Evolutionary conservation across 2,797 vertebrate species (phyloP).

Genomic region (Sebastolobus altivelis): DNA sequence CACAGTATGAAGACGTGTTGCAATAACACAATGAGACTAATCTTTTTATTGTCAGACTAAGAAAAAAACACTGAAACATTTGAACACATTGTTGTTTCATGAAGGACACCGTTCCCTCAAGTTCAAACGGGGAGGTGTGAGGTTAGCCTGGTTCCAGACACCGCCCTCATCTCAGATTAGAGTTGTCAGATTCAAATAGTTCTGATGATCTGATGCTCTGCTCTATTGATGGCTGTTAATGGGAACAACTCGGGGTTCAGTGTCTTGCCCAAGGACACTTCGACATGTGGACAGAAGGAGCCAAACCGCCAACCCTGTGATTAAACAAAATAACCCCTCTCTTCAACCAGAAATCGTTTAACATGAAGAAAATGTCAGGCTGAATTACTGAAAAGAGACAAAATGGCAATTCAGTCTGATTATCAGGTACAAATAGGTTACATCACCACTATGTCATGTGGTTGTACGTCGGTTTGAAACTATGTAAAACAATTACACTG

Average conservation of each 20-base stretch:
- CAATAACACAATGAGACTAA: background rate
- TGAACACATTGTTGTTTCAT: background rate
- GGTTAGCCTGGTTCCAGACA: background rate
- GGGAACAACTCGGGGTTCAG: background rate
- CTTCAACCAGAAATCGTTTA: background rate
- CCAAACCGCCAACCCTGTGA: background rate
- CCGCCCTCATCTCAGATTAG: background rate
- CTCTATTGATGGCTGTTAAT: background rate
- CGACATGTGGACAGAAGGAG: background rate
- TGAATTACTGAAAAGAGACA: background rate
- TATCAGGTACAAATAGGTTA: background rate
- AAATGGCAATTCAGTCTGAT: background rate
- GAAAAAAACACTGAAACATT: background rate
- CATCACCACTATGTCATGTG: background rate
- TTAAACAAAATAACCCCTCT: background rate
- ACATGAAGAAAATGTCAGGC: background rate
- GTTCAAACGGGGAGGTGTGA: background rate
- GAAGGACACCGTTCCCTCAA: background rate
- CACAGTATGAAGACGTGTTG: background rate
- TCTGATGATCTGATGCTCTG: background rate
- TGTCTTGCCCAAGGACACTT: background rate
- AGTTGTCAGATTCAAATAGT: background rate
- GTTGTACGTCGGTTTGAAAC: background rate
- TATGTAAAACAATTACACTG: background rate
- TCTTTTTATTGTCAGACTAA: too few relatives aligned